These are phyloP conservation scores for Labrus mixtus DNA, from an alignment of 2,113 vertebrate species.

Conservation along the genomic window DNA sequence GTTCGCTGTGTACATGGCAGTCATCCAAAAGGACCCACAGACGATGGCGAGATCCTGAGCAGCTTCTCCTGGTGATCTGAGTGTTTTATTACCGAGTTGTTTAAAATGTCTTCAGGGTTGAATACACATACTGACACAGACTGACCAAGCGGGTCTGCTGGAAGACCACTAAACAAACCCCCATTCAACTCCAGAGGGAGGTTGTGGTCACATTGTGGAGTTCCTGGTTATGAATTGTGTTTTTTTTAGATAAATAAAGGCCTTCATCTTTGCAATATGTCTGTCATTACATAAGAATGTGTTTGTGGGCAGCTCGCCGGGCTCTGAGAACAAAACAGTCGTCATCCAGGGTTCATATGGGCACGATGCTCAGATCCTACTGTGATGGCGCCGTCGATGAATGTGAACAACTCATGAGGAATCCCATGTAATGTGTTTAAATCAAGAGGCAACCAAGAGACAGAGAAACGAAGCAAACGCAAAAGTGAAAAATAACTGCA, in stretches of 20 bases:
- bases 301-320: constrained; percentile 25
- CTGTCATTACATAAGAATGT: constrained; percentile 55
- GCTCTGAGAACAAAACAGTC: constrained; percentile 24
- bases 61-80: constrained; percentile 16
- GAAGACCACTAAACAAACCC: constrained; percentile 10
- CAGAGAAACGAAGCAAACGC: no score
- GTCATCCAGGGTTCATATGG: constrained; percentile 30
- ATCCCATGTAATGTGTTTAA: background rate
- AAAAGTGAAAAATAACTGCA: no score
- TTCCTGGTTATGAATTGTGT: no score
- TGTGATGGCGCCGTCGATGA: constrained; percentile 6
- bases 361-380: background rate
- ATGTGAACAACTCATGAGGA: constrained; percentile 21
- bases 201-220: constrained; percentile 2
- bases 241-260: background rate
- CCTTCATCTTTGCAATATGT: background rate
- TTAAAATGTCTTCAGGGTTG: background rate
- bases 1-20: background rate
- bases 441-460: background rate
- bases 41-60: background rate
- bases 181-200: background rate
- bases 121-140: background rate
- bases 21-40: constrained; percentile 8
- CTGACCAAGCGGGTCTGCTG: background rate
- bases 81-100: constrained; percentile 10